phyloP scores from a whole-genome alignment of 2,113 vertebrate genomes.

The Ophthalmotilapia sp. region DNA sequence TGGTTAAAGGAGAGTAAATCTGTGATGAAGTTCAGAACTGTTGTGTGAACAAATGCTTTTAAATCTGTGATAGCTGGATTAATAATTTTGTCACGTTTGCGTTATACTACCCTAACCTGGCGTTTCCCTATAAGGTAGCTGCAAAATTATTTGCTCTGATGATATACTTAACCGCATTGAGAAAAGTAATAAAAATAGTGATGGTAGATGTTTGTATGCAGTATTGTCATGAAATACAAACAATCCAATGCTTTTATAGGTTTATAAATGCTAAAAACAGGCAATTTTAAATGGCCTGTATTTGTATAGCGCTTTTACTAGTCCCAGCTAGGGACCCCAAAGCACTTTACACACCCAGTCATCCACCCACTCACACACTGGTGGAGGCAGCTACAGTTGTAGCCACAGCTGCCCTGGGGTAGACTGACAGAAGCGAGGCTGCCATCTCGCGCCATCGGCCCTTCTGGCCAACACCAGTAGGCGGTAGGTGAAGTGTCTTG shows the following conservation, averaged over 20 bases:
- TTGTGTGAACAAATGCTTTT: background rate
- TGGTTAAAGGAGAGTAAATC: background rate
- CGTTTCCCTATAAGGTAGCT: background rate
- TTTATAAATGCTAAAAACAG: background rate
- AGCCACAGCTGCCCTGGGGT: too few species aligned
- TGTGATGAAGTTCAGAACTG: background rate
- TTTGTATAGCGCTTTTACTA: too few species aligned
- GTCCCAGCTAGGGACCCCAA: too few species aligned
- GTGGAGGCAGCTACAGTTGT: too few species aligned
- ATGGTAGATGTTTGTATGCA: background rate
- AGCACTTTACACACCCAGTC: too few species aligned
- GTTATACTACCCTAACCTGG: background rate
- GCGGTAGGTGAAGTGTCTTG: too few species aligned
- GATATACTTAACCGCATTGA: background rate
- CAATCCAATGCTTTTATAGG: background rate
- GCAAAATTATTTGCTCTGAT: background rate
- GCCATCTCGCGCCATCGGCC: too few species aligned
- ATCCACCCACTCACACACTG: too few species aligned
- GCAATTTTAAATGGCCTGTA: background rate
- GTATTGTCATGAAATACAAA: background rate
- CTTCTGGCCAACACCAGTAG: too few species aligned
- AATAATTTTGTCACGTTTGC: background rate
- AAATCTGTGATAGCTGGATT: background rate
- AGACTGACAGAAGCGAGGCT: too few species aligned
- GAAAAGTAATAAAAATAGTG: background rate